Conservation (phyloP, 2,113 vertebrate species). For the Pleuronectes platessa region DNA sequence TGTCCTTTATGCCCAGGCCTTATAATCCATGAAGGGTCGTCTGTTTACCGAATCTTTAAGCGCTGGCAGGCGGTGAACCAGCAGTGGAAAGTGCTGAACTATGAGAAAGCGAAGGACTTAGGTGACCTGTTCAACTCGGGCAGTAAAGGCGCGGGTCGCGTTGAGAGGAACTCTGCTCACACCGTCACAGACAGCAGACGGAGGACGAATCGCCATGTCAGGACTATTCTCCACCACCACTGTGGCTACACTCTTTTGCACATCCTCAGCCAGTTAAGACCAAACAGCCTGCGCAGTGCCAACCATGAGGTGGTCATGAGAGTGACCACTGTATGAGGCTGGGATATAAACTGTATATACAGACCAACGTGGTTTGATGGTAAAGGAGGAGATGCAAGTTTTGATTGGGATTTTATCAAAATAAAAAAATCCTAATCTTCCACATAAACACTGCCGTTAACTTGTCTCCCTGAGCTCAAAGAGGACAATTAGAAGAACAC, state of each 20-base stretch:
- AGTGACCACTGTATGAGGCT: conserved; percentile 83
- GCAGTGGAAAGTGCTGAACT: conserved; percentile 92
- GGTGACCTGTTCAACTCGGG: conserved; percentile 82
- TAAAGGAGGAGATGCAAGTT: conserved; percentile 13
- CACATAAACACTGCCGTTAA: conserved; percentile 55
- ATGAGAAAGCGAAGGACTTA: conserved; percentile 89
- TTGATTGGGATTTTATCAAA: conserved; percentile 21
- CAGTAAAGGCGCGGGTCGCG: conserved; percentile 76
- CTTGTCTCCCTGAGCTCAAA: conserved; percentile 13
- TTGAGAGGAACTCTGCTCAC: conserved; percentile 80
- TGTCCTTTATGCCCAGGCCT: conserved; percentile 76
- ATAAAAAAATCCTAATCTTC: conserved; percentile 34
- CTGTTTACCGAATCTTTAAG: conserved; percentile 92
- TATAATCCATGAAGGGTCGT: conserved; percentile 90
- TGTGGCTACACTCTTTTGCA: conserved; percentile 89
- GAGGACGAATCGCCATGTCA: conserved; percentile 81
- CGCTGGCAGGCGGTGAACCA: conserved; percentile 92
- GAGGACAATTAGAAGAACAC: not conserved
- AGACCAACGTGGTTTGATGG: not conserved
- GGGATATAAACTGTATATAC: not conserved
- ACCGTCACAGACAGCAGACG: conserved; percentile 64
- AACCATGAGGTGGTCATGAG: conserved; percentile 91
- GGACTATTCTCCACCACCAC: conserved; percentile 89
- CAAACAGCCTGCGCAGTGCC: conserved; percentile 81
- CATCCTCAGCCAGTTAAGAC: conserved; percentile 88